Percentiles rank a stretch among this genome's conserved stretches.
These are phyloP conservation scores for Nomada fabriciana DNA, from an alignment of 2,888 invertebrate genomes.

Conservation along the genomic window DNA sequence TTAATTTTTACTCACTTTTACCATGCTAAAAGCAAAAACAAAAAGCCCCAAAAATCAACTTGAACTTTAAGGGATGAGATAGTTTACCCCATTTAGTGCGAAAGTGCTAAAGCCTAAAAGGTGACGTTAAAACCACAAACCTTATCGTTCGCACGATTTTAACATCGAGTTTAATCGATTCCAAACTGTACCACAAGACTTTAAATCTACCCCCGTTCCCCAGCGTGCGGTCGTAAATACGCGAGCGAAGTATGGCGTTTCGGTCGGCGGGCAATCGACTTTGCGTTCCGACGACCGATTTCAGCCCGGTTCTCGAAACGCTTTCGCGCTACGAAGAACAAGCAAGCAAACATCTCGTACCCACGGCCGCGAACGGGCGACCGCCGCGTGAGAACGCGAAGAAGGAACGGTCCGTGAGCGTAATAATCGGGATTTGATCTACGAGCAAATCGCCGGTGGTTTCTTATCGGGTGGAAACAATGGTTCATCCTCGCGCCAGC, in stretches of 20 bases:
- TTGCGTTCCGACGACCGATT: conserved; percentile 11
- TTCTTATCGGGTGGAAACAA: conserved; percentile 63
- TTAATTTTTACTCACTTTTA: no score
- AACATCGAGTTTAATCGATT: no score
- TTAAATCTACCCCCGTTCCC: no score
- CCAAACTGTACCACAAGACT: no score
- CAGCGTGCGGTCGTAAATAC: no score
- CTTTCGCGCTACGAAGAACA: not conserved
- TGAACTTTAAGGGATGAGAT: no score
- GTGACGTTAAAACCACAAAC: no score
- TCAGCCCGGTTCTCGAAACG: not conserved
- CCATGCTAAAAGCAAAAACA: no score
- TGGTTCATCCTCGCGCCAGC: conserved; percentile 53
- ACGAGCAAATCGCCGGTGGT: conserved; percentile 37
- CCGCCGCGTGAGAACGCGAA: conserved; percentile 59
- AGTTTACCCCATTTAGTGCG: no score
- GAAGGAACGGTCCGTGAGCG: conserved; percentile 27
- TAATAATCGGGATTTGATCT: conserved; percentile 62
- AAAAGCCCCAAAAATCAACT: no score
- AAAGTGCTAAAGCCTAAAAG: no score
- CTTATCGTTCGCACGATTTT: no score
- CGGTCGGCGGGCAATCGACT: not conserved
- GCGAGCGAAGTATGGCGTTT: not conserved
- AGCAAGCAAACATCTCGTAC: conserved; percentile 2
- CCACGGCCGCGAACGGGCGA: conserved; percentile 27